Conservation (phyloP, 2,888 invertebrate genomes). For the Seira musarum region DNA sequence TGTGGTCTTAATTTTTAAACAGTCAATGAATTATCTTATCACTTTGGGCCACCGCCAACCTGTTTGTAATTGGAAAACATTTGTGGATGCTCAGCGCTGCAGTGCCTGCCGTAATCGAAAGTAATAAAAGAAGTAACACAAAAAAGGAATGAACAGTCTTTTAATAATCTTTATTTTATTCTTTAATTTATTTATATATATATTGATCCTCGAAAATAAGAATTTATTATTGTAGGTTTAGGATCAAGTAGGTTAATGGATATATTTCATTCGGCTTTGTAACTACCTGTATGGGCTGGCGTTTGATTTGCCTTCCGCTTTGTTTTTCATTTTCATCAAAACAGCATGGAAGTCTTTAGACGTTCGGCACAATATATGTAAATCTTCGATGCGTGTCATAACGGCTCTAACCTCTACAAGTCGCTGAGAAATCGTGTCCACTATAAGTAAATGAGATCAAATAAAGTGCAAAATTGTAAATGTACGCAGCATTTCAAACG, state of each 20-base stretch:
- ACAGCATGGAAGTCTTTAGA: slow-evolving; percentile 40
- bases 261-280: too few species aligned
- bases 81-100: too few species aligned
- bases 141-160: too few species aligned
- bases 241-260: too few species aligned
- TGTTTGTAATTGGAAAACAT: slow-evolving; percentile 45
- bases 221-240: too few species aligned
- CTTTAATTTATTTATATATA: too few species aligned
- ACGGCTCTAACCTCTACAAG: slow-evolving; percentile 24
- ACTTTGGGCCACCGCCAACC: slow-evolving; percentile 59
- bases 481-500: not conserved
- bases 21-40: slow-evolving; percentile 61
- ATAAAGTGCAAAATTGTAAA: not conserved
- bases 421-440: slow-evolving; percentile 46
- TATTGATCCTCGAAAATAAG: too few species aligned
- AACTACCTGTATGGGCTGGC: too few species aligned
- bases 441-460: too few species aligned
- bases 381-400: not conserved
- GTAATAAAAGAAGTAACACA: too few species aligned
- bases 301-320: not conserved
- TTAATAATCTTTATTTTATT: too few species aligned
- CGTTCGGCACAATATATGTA: slow-evolving; percentile 42
- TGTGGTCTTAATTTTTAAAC: slow-evolving; percentile 21
- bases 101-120: too few species aligned
- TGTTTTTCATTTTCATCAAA: slow-evolving; percentile 24